Base-by-base conservation (phyloP, 2,113 vertebrate genomes). In the Pluvianellus socialis region DNA sequence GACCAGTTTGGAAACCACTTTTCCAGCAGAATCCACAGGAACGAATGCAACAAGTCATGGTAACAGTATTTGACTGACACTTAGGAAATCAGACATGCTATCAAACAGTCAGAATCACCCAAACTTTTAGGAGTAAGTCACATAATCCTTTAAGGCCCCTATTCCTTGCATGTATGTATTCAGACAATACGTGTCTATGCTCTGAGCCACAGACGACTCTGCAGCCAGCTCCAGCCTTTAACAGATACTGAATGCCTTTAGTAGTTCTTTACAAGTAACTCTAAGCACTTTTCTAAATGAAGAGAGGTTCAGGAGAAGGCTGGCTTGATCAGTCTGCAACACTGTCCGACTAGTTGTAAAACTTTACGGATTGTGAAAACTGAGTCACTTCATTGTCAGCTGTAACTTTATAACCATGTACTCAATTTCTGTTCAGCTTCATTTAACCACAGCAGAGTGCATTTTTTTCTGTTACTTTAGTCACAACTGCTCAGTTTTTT, bases 281-380 rank as follows among this genome's bases (percentile, higher is more conserved):
- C 55, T 33, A 77, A 73, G 28, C 55, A 92, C n/a, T 50, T 88
- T 70, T 80, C 50, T 61, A 70, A 68, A 79, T 50, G 53, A 75
- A 90, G 58, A 38, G 30, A 96, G 45, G 32, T 3, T 3, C 0
- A 6, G 32, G 27, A 94, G 42, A 66, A 83, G 50, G 14, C 32
- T 91, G 49, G 24, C 20, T 91, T 66, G 58, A 62, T 83, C 56
- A 59, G 22, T 40, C 47, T 83, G 55, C 79, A 76, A 45, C 45
- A 42, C 53, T 56, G 66, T 16, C 79, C 93, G 74, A 40, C 70
- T 94, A 94, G 91, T 67, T 84, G 76, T 59, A 79, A 91, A 94
- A 87, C 56, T 91, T 81, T 84, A 95, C 59, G 65, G 73, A 84
- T 79, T 23, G 11, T 84, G 76, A 89, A 95, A 96, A 86, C 40